A percentile compares a stretch with the other conserved stretches of the same genome.
These are phyloP conservation scores for Serilophus lunatus DNA, from an alignment of 2,113 vertebrate species.

Conservation along the genomic window DNA sequence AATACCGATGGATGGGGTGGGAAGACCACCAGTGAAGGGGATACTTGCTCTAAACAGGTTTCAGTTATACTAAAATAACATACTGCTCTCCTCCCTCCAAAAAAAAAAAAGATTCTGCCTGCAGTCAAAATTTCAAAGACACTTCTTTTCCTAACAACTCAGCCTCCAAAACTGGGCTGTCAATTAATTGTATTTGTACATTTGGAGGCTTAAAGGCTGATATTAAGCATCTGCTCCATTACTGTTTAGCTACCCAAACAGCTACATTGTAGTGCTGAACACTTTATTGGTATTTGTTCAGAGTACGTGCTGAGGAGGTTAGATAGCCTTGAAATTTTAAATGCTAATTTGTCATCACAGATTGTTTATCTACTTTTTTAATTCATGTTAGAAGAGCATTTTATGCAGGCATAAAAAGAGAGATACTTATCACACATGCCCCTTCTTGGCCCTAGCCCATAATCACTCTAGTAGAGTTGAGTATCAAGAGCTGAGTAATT, in stretches of 20 bases:
- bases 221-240: slow-evolving; percentile 63
- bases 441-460: not conserved
- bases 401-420: slow-evolving; percentile 5
- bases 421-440: not conserved
- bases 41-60: not conserved
- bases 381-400: slow-evolving; percentile 22
- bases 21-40: not conserved
- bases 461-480: not conserved
- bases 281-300: slow-evolving; percentile 45
- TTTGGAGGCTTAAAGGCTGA: slow-evolving; percentile 59
- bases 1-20: not conserved
- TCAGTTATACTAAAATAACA: not conserved
- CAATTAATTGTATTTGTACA: slow-evolving; percentile 49
- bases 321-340: slow-evolving; percentile 40
- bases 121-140: not conserved
- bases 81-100: fast-evolving
- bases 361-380: slow-evolving; percentile 38
- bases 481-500: not conserved
- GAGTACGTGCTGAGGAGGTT: slow-evolving; percentile 45
- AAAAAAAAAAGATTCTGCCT: not conserved
- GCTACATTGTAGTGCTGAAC: slow-evolving; percentile 30
- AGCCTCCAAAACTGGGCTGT: not conserved
- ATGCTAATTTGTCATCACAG: slow-evolving; percentile 53
- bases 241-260: slow-evolving; percentile 32
- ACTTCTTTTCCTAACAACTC: not conserved